Evolutionary conservation across 2,113 vertebrate genomes (phyloP).

Genomic region (Eurypyga helias): DNA sequence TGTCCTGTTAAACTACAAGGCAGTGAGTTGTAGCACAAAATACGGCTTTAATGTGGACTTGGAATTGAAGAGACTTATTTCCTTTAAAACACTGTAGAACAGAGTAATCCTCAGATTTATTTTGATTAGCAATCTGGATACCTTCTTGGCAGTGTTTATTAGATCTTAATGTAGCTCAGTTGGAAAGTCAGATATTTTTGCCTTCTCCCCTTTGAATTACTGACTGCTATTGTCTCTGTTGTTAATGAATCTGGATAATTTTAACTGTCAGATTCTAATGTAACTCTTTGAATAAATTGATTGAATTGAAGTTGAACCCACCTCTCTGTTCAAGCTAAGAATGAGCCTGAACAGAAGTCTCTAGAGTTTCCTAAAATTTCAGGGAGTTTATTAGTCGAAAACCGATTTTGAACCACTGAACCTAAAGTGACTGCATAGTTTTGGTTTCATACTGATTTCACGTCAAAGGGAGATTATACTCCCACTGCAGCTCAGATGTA

Average conservation of each 20-base stretch:
- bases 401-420: slow-evolving; percentile 45
- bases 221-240: slow-evolving; percentile 40
- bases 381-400: slow-evolving; percentile 29
- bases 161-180: slow-evolving; percentile 15
- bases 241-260: slow-evolving; percentile 67
- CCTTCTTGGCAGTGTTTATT: slow-evolving; percentile 68
- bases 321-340: background rate
- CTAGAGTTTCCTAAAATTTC: slow-evolving; percentile 39
- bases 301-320: slow-evolving; percentile 22
- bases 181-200: slow-evolving; percentile 52
- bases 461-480: background rate
- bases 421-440: background rate
- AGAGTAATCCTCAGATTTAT: slow-evolving; percentile 63
- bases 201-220: slow-evolving; percentile 49
- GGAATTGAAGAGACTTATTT: background rate
- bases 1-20: background rate
- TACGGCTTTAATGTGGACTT: background rate
- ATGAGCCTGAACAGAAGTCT: slow-evolving; percentile 54
- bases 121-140: slow-evolving; percentile 67
- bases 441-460: slow-evolving; percentile 10
- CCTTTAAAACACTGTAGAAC: slow-evolving; percentile 14
- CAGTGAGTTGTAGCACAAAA: background rate
- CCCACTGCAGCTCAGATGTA: background rate
- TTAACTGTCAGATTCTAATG: slow-evolving; percentile 56
- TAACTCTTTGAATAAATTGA: slow-evolving; percentile 27